These are phyloP conservation scores for Coccyzus lansbergi DNA, from an alignment of 2,797 vertebrate species.

Conservation along the genomic window DNA sequence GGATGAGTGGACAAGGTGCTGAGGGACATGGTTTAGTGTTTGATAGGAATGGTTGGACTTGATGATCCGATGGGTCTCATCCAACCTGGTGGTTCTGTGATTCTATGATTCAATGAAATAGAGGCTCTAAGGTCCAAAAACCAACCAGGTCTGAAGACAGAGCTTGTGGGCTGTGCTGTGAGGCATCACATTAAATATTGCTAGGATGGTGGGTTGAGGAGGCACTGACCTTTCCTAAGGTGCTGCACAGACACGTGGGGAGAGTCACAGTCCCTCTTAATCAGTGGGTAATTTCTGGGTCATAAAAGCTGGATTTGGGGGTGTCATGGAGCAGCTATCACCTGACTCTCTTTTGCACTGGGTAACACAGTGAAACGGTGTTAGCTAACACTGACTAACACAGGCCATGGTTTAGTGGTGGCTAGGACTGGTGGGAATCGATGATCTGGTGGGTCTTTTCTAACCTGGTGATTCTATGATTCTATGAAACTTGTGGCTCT, in stretches of 20 bases:
- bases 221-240: not conserved
- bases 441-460: too few species aligned
- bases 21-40: too few species aligned
- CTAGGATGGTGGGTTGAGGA: too few species aligned
- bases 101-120: too few species aligned
- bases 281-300: not conserved
- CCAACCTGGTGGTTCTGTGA: too few species aligned
- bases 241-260: not conserved
- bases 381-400: too few species aligned
- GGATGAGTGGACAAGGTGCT: too few species aligned
- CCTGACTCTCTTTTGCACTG: not conserved
- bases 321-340: accelerated
- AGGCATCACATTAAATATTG: accelerated
- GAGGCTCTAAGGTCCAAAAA: not conserved
- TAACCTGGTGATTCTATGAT: too few species aligned
- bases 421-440: too few species aligned
- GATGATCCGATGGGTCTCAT: too few species aligned
- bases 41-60: too few species aligned
- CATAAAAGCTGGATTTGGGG: not conserved
- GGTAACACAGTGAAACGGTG: not conserved
- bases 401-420: too few species aligned
- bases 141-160: not conserved
- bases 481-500: accelerated
- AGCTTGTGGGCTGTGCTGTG: not conserved
- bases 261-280: not conserved